Evolutionary conservation across 2,797 vertebrate species (phyloP), one percentile per base, ranked within the genome.

Genomic region (Pachyuromys duprasi): DNA sequence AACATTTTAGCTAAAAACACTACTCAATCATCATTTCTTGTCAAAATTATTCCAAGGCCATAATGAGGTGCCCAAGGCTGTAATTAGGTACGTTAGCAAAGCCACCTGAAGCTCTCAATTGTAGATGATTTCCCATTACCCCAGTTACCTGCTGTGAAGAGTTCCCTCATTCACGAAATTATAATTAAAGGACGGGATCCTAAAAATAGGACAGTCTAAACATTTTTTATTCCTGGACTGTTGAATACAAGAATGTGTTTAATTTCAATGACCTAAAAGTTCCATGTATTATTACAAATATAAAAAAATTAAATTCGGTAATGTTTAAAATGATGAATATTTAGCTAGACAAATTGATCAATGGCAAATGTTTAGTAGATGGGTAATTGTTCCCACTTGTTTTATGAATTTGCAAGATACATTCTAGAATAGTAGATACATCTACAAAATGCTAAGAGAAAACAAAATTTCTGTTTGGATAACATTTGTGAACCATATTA

Each of bases 31-130:
- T 94, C 26, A 89, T 65, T 95, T 92, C 67, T 95, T 94, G 74
- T 94, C 91, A 96, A 94, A 89, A 93, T 94, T 86, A 76, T 83
- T 89, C 69, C 80, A 93, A 93, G 82, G 24, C 15, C 26, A 86
- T 94, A 91, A 93, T 93, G 63, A 93, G 90, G 75, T 86, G 33
- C 82, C 65, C 24, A 95, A 84, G 13, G 28, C 49, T 91, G 12
- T 93, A 94, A 96, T 96, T 94, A 86, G 76, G 33, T 72, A 92
- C 57, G 69, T 95, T 91, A 96, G 33, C 39, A 86, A 42, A 95
- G 53, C 20, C 15, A 49, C 82, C 65, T 86, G 67, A 96, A 97
- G 82, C 57, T 86, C 11, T 70, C 86, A 86, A 82, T n/a, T 89
- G 83, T 89, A 74, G n/a, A 39, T 69, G 91, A 94, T 96, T 79